A percentile compares a stretch with the other conserved stretches of the same genome.
These are phyloP conservation scores for Anastrepha ludens DNA, from an alignment of 1,140 invertebrate genomes.

Conservation along the genomic window DNA sequence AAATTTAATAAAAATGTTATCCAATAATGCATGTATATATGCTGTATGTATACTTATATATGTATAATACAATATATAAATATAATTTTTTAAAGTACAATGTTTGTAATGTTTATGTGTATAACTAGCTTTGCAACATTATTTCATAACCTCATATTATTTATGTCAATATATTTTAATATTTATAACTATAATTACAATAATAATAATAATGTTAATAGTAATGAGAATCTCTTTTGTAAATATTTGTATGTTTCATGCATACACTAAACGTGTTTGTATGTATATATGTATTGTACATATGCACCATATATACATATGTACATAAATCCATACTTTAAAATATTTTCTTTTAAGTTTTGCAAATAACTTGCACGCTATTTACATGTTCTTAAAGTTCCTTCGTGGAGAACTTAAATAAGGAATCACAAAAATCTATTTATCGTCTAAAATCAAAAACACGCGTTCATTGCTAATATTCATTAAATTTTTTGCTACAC, in stretches of 20 bases:
- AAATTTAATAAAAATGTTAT: constrained; percentile 39
- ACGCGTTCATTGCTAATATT: background rate
- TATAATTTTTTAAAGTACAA: constrained; percentile 1
- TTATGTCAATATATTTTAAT: constrained; percentile 16
- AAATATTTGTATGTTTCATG: constrained; percentile 53
- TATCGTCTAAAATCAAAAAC: background rate
- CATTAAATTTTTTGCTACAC: background rate
- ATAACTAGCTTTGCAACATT: constrained; percentile 36
- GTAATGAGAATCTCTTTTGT: constrained; percentile 55
- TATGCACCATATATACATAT: background rate
- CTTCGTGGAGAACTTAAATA: background rate
- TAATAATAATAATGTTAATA: constrained; percentile 59
- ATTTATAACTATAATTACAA: constrained; percentile 51
- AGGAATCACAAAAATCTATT: constrained; percentile 28
- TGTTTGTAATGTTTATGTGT: constrained; percentile 38
- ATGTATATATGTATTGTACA: constrained; percentile 54
- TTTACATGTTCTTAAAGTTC: constrained; percentile 3
- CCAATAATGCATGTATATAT: constrained; percentile 59
- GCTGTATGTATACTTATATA: constrained; percentile 22
- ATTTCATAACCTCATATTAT: background rate
- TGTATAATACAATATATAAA: constrained; percentile 41
- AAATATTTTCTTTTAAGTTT: constrained; percentile 31
- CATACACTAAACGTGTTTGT: constrained; percentile 26
- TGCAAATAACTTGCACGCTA: constrained; percentile 42
- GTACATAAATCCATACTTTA: constrained; percentile 4